phyloP scores from a whole-genome alignment of 1,140 invertebrate species.

The Habropoda laboriosa region DNA sequence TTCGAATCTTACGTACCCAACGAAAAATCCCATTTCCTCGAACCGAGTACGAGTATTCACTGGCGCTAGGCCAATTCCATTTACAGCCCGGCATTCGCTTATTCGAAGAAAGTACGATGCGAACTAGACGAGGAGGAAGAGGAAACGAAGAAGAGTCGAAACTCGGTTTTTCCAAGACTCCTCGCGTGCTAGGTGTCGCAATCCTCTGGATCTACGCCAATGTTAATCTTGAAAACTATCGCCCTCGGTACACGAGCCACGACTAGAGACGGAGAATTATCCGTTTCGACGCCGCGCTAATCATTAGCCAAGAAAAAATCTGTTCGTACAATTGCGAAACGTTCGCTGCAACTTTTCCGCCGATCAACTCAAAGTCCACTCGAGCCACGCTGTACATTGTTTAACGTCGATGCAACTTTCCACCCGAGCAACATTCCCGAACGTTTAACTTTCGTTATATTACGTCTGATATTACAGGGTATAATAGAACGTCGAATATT shows the following conservation, averaged over 20 bases:
- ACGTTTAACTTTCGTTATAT: constrained; percentile 26
- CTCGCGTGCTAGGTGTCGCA: constrained; percentile 42
- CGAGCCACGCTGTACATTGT: not conserved
- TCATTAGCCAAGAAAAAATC: not conserved
- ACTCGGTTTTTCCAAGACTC: constrained; percentile 39
- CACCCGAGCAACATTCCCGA: not conserved
- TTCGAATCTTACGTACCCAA: constrained; percentile 50
- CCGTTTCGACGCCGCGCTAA: not conserved
- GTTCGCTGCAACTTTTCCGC: not conserved
- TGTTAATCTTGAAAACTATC: constrained; percentile 41
- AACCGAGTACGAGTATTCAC: constrained; percentile 61
- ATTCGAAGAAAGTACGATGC: constrained; percentile 33
- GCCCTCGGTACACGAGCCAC: constrained; percentile 14
- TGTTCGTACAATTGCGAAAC: too few relatives aligned
- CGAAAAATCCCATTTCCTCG: constrained; percentile 56
- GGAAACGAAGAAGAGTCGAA: not conserved
- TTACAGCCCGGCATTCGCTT: constrained; percentile 58
- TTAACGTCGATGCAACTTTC: not conserved
- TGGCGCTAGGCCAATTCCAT: constrained; percentile 65
- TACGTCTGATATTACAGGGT: constrained; percentile 1
- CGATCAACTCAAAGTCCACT: not conserved
- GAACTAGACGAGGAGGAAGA: not conserved
- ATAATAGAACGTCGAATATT: constrained; percentile 16
- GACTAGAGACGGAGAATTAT: constrained; percentile 1
- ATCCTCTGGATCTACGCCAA: constrained; percentile 56